Evolutionary conservation across 2,113 vertebrate genomes (phyloP).

Genomic region (Sinocyclocheilus maitianheensis): DNA sequence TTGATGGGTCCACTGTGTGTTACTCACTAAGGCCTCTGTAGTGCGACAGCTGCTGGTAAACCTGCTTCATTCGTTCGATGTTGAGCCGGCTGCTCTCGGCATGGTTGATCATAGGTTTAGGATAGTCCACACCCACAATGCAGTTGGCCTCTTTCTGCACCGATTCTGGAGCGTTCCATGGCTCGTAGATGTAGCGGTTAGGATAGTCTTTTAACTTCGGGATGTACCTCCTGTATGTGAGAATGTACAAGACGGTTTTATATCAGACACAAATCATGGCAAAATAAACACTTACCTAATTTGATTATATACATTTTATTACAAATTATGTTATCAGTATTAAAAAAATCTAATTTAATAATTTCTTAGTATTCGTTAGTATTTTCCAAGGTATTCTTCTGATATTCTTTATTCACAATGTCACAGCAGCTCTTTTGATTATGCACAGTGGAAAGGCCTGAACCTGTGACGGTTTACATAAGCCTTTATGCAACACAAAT

Average conservation of each 20-base stretch:
- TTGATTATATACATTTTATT: too few relatives aligned
- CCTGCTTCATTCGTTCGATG: constrained; percentile 96
- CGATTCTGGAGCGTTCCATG: constrained; percentile 89
- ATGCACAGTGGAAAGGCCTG: background rate
- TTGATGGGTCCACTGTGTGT: background rate
- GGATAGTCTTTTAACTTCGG: constrained; percentile 91
- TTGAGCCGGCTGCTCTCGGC: constrained; percentile 91
- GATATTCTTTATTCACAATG: too few relatives aligned
- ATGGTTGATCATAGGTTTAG: constrained; percentile 93
- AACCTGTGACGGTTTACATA: background rate
- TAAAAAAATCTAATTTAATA: too few relatives aligned
- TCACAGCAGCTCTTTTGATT: too few relatives aligned
- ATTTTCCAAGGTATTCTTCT: too few relatives aligned
- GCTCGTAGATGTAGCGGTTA: constrained; percentile 91
- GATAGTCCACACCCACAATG: constrained; percentile 91
- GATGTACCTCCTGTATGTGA: constrained; percentile 82
- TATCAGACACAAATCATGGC: background rate
- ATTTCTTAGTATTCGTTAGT: background rate
- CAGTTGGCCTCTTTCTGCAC: constrained; percentile 93
- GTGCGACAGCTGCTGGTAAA: constrained; percentile 95
- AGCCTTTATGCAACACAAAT: constrained; percentile 25
- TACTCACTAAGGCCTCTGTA: constrained; percentile 95
- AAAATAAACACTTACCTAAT: too few relatives aligned
- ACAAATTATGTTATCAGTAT: too few relatives aligned
- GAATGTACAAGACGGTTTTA: background rate